These are phyloP conservation scores for Himalopsyche tibetana DNA, from an alignment of 2,888 invertebrate genomes.

Conservation along the genomic window DNA sequence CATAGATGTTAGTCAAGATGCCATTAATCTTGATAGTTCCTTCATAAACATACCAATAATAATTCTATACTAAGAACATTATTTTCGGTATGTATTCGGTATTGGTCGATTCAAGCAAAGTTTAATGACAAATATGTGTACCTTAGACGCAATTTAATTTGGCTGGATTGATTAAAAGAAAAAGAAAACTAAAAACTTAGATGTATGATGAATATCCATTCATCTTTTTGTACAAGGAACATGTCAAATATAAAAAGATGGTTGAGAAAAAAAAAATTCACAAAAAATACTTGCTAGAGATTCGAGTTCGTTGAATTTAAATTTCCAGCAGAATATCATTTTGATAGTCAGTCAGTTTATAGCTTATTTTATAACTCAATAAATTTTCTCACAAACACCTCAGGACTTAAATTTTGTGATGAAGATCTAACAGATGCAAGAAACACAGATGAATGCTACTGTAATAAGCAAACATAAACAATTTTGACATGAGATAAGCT, in stretches of 20 bases:
- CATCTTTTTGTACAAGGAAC: neutral
- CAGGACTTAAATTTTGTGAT: neutral
- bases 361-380: conserved; percentile 46
- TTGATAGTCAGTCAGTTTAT: neutral
- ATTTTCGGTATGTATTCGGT: no score
- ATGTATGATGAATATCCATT: neutral
- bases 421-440: neutral
- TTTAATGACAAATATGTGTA: no score
- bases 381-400: conserved; percentile 41
- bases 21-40: no score
- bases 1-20: no score
- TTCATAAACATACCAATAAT: no score
- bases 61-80: no score
- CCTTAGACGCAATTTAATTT: no score
- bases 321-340: conserved; percentile 34
- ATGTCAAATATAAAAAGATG: neutral
- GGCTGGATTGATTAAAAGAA: no score
- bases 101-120: no score
- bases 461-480: neutral
- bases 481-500: neutral
- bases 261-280: neutral
- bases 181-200: neutral
- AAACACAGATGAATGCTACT: neutral
- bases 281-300: neutral
- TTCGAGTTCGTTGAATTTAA: conserved; percentile 49